Base-by-base conservation (phyloP, 35 echinoderm and acorn worm species). In the Apostichopus parvimensis region DNA sequence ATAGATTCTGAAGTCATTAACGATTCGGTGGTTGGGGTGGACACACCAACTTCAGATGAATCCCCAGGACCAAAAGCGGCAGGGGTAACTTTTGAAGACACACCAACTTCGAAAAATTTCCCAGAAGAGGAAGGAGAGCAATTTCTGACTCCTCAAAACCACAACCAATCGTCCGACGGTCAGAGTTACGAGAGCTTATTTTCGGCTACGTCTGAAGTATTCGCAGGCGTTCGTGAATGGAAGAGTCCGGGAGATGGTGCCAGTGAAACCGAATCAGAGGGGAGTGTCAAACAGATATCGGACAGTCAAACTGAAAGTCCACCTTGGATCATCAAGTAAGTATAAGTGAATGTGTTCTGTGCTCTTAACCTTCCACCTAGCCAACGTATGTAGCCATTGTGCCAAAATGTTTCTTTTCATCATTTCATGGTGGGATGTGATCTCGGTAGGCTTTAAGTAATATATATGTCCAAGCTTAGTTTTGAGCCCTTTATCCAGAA, bases 131-230 rank as follows among this genome's bases (percentile, higher is more conserved):
- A 11, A 4, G 71, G 15, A 75, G 71, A 75, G 71, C 71, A 75
- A 18, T 7, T 18, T 22, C 17, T n/a, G 71, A 75, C 17, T 22
- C n/a, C 54, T 20, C 8, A 8, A 4, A 9, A 58, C 1, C 86
- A 72, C 8, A 64, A 88, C 86, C 86, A 88, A 23, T 88, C 86
- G 13, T 34, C 52, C 3, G 86, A 88, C 2, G 28, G 86, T 54
- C 86, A 88, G 57, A 88, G 86, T 54, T 88, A 88, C n/a, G 86
- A 88, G 21, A 88, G 86, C 23, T 55, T 88, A 34, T 88, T 88
- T 52, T 68, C 86, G 18, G 7, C 60, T 0, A 21, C 86, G 5
- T 88, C 86, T 24, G 86, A 88, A 57, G 86, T 88, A 53, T 88
- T 88, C 60, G 86, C 61, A 54, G 86, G 86, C 14, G 64, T 88